Conservation (phyloP, 2,888 invertebrate genomes). For the Operophtera brumata region DNA sequence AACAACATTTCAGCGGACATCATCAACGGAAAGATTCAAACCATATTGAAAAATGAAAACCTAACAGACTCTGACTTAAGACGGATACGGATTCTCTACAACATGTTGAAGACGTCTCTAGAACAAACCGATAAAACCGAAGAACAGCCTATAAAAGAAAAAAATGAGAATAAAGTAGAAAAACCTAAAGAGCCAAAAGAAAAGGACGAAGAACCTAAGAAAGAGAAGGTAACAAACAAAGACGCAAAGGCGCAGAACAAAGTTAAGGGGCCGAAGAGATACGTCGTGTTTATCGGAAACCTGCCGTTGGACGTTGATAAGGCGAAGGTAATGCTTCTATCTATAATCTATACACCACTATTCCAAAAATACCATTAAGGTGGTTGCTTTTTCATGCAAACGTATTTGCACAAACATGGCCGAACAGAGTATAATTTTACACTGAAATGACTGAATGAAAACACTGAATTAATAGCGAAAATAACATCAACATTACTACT, state of each 20-base stretch:
- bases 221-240: slow-evolving; percentile 24
- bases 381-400: too few relatives aligned
- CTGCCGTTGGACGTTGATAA: slow-evolving; percentile 59
- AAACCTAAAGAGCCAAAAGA: slow-evolving; percentile 19
- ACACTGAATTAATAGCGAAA: too few relatives aligned
- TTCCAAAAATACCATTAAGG: too few relatives aligned
- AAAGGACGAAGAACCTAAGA: slow-evolving; percentile 30
- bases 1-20: slow-evolving; percentile 45
- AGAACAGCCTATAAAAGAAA: slow-evolving; percentile 18
- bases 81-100: slow-evolving; percentile 63
- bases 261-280: slow-evolving; percentile 65
- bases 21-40: slow-evolving; percentile 59
- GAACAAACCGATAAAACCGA: not conserved
- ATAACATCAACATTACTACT: too few relatives aligned
- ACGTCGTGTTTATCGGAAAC: slow-evolving; percentile 74
- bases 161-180: slow-evolving; percentile 30
- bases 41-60: slow-evolving; percentile 44
- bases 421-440: too few relatives aligned
- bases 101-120: slow-evolving; percentile 57
- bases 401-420: too few relatives aligned
- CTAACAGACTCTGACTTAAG: slow-evolving; percentile 57
- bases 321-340: slow-evolving; percentile 49
- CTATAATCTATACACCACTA: too few relatives aligned
- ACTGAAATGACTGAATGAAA: too few relatives aligned
- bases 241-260: slow-evolving; percentile 29